phyloP scores from a whole-genome alignment of 2,113 vertebrate genomes.

The Cyanistes caeruleus region DNA sequence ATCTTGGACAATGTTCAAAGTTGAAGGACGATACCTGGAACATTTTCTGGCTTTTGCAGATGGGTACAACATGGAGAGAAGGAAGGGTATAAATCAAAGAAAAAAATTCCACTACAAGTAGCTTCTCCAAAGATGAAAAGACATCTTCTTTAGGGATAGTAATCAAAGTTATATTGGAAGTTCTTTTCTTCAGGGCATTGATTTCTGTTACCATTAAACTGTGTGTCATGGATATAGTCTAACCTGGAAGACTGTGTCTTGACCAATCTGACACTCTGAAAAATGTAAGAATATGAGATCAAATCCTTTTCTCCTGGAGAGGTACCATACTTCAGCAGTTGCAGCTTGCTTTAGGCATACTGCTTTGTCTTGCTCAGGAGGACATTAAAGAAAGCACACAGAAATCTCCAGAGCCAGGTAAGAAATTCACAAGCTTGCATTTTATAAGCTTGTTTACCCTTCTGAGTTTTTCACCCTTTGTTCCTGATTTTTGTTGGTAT shows the following conservation, averaged over 20 bases:
- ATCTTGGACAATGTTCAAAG: background rate
- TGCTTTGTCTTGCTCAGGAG: background rate
- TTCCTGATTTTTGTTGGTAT: background rate
- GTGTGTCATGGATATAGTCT: background rate
- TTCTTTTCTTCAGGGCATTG: background rate
- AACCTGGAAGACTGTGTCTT: background rate
- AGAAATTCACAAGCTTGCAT: background rate
- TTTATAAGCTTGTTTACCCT: background rate
- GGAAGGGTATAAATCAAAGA: background rate
- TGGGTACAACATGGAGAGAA: background rate
- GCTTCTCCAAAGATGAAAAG: background rate
- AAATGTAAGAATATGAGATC: background rate
- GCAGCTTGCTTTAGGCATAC: background rate
- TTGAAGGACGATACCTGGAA: background rate
- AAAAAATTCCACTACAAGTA: background rate
- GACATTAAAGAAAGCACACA: background rate
- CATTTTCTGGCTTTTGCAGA: background rate
- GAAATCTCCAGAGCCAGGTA: background rate
- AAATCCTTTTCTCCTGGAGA: background rate
- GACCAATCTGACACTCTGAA: background rate
- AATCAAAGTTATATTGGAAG: background rate
- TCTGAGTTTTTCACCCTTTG: background rate
- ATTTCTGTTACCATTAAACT: background rate
- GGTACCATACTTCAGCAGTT: background rate
- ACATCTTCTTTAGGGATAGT: background rate